Conservation (phyloP, 2,888 invertebrate species). For the Monochamus alternatus region DNA sequence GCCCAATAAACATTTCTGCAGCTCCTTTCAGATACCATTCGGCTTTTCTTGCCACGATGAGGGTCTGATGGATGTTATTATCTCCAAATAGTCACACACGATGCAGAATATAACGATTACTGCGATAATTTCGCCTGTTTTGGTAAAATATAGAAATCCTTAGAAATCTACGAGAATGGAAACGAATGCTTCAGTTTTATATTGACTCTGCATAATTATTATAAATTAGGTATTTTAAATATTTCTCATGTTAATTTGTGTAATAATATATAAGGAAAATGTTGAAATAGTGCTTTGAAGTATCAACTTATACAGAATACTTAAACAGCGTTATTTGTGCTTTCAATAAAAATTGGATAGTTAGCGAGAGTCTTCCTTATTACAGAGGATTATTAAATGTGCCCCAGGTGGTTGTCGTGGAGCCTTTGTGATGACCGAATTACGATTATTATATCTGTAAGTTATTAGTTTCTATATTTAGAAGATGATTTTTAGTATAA, state of each 20-base stretch:
- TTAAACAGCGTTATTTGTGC: constrained; percentile 7
- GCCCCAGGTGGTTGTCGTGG: constrained; percentile 11
- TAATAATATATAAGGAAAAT: constrained; percentile 27
- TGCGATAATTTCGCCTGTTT: background rate
- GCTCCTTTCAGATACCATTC: too few species aligned
- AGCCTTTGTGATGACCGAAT: background rate
- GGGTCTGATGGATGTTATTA: too few species aligned
- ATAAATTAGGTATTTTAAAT: constrained; percentile 1
- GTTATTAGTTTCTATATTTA: background rate
- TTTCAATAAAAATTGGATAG: background rate
- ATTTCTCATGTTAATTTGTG: constrained; percentile 2
- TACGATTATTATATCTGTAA: background rate
- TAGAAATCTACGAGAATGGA: background rate
- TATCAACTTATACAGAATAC: constrained; percentile 26
- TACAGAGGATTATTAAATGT: constrained; percentile 7
- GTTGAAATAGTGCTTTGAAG: constrained; percentile 3
- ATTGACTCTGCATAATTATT: background rate
- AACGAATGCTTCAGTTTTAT: background rate
- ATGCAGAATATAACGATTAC: background rate
- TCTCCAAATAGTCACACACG: too few species aligned
- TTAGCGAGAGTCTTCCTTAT: constrained; percentile 22
- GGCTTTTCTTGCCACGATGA: too few species aligned
- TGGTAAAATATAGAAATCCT: background rate
- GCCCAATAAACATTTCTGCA: too few species aligned
- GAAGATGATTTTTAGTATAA: background rate